Conservation (phyloP, 2,797 vertebrate genomes). For the Jordanella pulchra region DNA sequence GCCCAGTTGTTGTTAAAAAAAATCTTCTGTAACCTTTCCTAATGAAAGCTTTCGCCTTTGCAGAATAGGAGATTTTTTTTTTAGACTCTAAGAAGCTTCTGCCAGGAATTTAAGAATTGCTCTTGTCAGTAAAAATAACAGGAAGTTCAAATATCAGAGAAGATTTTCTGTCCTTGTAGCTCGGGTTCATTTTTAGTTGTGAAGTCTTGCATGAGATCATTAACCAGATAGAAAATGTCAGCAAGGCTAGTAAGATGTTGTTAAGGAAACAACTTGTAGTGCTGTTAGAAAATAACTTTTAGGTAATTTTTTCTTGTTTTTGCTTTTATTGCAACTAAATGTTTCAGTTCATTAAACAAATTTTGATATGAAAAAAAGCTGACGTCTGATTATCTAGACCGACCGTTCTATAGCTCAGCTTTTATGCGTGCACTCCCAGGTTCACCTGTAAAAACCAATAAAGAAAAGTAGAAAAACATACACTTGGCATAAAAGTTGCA, state of each 20-base stretch:
- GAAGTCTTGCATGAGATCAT: slow-evolving; percentile 2
- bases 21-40: neutral
- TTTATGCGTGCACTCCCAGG: neutral
- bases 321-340: neutral
- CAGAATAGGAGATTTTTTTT: slow-evolving; percentile 7
- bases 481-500: slow-evolving; percentile 1
- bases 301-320: neutral
- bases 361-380: neutral
- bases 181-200: neutral
- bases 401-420: neutral
- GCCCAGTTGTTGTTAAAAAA: neutral
- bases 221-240: neutral
- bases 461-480: slow-evolving; percentile 1
- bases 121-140: neutral
- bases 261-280: neutral
- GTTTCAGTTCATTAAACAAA: neutral
- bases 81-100: neutral
- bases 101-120: slow-evolving; percentile 6
- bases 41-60: slow-evolving; percentile 1
- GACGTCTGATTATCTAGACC: neutral
- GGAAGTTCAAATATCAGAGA: slow-evolving; percentile 2
- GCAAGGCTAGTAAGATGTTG: neutral
- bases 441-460: slow-evolving; percentile 2
- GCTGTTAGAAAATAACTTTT: neutral
- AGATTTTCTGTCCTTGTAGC: slow-evolving; percentile 1